A percentile compares a stretch with the other conserved stretches of the same genome.
phyloP scores from a whole-genome alignment of 2,113 vertebrate species.

The Geococcyx californianus region DNA sequence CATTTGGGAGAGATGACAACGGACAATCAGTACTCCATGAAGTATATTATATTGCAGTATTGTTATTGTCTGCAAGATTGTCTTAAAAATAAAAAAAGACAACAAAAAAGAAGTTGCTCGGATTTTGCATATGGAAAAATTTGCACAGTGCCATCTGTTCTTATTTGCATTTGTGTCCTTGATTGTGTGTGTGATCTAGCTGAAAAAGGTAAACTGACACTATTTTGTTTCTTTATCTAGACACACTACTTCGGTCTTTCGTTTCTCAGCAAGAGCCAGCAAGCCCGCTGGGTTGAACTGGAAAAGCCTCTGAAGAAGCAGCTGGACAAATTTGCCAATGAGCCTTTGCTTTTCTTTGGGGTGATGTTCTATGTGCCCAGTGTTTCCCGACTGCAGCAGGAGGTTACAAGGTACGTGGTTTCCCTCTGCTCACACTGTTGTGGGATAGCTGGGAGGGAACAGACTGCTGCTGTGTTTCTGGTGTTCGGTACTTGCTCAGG shows the following conservation, averaged over 20 bases:
- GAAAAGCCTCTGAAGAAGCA: constrained; percentile 98
- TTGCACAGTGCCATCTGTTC: not conserved
- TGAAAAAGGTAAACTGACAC: not conserved
- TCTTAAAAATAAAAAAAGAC: not conserved
- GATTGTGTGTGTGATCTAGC: not conserved
- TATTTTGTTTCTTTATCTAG: constrained; percentile 70
- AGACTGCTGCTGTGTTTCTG: not conserved
- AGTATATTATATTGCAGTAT: not conserved
- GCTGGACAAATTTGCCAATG: constrained; percentile 96
- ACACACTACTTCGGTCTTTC: constrained; percentile 94
- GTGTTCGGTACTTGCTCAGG: not conserved
- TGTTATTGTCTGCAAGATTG: not conserved
- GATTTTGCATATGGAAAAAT: not conserved
- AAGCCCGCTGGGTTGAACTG: constrained; percentile 94
- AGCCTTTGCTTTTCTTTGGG: constrained; percentile 94
- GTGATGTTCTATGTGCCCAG: constrained; percentile 98
- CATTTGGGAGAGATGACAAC: not conserved
- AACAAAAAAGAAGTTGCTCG: not conserved
- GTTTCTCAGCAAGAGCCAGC: constrained; percentile 93
- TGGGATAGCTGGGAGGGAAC: not conserved
- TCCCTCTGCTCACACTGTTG: not conserved
- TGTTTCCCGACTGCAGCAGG: constrained; percentile 90
- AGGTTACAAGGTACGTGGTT: constrained; percentile 88
- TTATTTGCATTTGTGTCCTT: not conserved
- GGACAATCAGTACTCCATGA: not conserved